Base-by-base conservation (phyloP, 37 sponge, comb jelly and placozoan species). In the Agelas oroides region DNA sequence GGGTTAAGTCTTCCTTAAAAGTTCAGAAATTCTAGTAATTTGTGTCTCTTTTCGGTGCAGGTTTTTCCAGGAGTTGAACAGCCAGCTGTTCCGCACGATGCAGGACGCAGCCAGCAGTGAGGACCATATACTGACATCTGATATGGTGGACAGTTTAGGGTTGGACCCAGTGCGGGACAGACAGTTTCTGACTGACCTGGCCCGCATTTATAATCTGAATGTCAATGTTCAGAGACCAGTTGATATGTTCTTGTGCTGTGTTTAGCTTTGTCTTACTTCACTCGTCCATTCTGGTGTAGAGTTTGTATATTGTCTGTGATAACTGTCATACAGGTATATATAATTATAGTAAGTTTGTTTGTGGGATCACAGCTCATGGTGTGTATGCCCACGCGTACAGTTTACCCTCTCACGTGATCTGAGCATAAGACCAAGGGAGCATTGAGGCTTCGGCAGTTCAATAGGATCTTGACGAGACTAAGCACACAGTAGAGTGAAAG, bases 1-100 rank as follows among this genome's bases (percentile, higher is more conserved):
- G n/a, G n/a, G n/a, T n/a, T 46, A 46, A 46, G 46, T 46, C 46
- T 46, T 3, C 3, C 6, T 46, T 12, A 46, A 8, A 46, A 46
- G 6, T 46, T 8, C 46, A 8, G 3, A 12, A 8, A 12, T 46
- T 3, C 46, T 46, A 3, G 8, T 12, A 46, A 8, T 46, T 46
- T 46, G 46, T 12, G 8, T 46, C 3, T 46, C 46, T 46, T 46
- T 66, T 38, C 2, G 5, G 14, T 37, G 2, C 64, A 96, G 96
- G 59, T 90, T 79, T 71, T 96, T 96, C 65, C 84, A 76, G 32
- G 88, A 87, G 32, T 37, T 96, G 66, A 96, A 93, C 75, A 80
- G 78, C 71, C 91, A 85, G 66, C 23, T 96, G 53, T 86, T 92
- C 35, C 76, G 79, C 18, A 76, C 79, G 0, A 39, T 96, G 71